phyloP scores from a whole-genome alignment of 1,140 invertebrate species.

The Neodiprion virginianus region DNA sequence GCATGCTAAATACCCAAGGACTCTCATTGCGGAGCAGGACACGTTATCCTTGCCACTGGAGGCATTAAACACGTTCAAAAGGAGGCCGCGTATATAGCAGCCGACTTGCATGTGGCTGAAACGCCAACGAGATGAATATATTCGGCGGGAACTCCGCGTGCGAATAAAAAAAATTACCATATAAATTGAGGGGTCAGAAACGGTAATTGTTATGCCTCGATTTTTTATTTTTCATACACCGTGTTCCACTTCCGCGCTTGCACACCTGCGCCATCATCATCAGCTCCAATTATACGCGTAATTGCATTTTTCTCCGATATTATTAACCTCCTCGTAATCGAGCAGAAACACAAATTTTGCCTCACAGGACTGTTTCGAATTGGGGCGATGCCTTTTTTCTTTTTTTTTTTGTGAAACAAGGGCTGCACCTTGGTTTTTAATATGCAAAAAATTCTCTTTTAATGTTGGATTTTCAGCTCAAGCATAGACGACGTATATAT shows the following conservation, averaged over 20 bases:
- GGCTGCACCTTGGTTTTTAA: too few species aligned
- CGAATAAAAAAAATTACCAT: conserved; percentile 1
- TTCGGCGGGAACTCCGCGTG: not conserved
- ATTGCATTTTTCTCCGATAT: too few species aligned
- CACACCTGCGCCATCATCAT: too few species aligned
- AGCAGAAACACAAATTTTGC: too few species aligned
- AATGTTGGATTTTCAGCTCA: too few species aligned
- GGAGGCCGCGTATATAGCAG: not conserved
- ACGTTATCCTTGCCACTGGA: not conserved
- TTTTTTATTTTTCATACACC: not conserved
- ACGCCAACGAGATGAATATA: not conserved
- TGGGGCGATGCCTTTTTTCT: too few species aligned
- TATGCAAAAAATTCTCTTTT: too few species aligned
- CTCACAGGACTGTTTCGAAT: too few species aligned
- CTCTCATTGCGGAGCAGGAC: not conserved
- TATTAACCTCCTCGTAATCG: too few species aligned
- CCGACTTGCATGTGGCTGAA: not conserved
- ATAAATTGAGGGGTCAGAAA: not conserved
- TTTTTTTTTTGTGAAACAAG: too few species aligned
- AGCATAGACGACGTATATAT: too few species aligned
- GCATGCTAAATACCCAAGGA: not conserved
- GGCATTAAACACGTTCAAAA: not conserved
- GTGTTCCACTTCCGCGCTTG: not conserved
- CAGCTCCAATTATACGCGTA: too few species aligned
- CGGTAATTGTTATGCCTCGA: not conserved